A percentile compares a stretch with the other conserved stretches of the same genome.
phyloP scores from a whole-genome alignment of 2,797 vertebrate genomes.

The Erethizon dorsatum region DNA sequence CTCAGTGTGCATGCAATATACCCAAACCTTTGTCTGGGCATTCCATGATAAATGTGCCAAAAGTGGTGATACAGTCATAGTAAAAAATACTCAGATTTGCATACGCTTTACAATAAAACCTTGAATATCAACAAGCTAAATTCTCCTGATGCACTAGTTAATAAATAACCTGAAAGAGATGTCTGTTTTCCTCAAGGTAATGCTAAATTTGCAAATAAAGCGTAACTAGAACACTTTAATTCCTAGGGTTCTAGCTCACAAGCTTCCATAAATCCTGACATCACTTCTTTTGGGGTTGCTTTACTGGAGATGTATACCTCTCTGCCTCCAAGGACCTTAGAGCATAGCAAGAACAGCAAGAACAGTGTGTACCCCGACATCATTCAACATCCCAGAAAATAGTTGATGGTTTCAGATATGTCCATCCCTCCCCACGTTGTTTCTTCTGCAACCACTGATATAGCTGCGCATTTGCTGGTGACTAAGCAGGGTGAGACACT shows the following conservation, averaged over 20 bases:
- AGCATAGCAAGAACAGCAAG: neutral
- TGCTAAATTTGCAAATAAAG: conserved; percentile 21
- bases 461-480: neutral
- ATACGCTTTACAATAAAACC: neutral
- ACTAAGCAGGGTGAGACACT: neutral
- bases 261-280: neutral
- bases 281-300: neutral
- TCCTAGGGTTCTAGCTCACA: neutral
- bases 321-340: neutral
- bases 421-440: neutral
- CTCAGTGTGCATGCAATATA: neutral
- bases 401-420: neutral
- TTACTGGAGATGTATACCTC: neutral
- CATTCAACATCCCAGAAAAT: neutral
- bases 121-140: conserved; percentile 19
- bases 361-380: neutral
- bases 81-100: conserved; percentile 7
- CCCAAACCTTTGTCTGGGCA: neutral
- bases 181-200: neutral
- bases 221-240: neutral
- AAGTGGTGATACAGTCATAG: neutral
- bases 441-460: neutral
- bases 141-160: conserved; percentile 25
- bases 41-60: neutral
- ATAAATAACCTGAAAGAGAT: neutral